These are phyloP conservation scores for Apamea anceps DNA, from an alignment of 2,888 invertebrate genomes.

Conservation along the genomic window DNA sequence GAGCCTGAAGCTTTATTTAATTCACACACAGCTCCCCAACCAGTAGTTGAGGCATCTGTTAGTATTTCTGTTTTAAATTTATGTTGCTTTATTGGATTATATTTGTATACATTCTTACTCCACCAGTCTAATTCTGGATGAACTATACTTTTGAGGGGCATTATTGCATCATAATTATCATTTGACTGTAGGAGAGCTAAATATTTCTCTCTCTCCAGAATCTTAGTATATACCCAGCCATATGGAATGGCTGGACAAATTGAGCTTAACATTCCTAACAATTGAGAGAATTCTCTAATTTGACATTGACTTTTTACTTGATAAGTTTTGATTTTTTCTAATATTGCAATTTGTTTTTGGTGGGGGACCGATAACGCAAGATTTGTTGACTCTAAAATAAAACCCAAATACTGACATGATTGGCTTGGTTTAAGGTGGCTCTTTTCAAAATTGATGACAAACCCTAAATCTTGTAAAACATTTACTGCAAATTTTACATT, in stretches of 20 bases:
- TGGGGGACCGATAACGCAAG: neutral
- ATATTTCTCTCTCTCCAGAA: constrained; percentile 1
- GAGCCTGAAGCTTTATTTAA: neutral
- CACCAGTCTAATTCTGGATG: neutral
- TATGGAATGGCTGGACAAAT: constrained; percentile 14
- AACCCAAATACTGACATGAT: constrained; percentile 1
- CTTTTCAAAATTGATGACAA: neutral
- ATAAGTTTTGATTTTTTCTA: neutral
- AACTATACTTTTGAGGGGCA: neutral
- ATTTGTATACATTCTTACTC: neutral
- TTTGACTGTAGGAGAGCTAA: neutral
- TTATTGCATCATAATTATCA: constrained; percentile 8
- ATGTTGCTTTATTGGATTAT: constrained; percentile 1
- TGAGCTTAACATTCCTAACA: neutral
- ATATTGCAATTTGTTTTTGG: neutral
- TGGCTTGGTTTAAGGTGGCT: neutral
- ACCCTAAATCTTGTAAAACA: neutral
- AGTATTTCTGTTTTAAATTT: constrained; percentile 2
- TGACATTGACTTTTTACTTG: neutral
- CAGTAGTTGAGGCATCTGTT: constrained; percentile 7
- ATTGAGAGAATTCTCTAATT: constrained; percentile 11
- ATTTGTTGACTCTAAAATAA: constrained; percentile 2
- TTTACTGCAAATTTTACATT: neutral
- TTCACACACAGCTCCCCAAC: constrained; percentile 12
- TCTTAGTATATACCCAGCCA: constrained; percentile 5